Conservation (phyloP, 2,797 vertebrate genomes). For the Thalassophryne amazonica region DNA sequence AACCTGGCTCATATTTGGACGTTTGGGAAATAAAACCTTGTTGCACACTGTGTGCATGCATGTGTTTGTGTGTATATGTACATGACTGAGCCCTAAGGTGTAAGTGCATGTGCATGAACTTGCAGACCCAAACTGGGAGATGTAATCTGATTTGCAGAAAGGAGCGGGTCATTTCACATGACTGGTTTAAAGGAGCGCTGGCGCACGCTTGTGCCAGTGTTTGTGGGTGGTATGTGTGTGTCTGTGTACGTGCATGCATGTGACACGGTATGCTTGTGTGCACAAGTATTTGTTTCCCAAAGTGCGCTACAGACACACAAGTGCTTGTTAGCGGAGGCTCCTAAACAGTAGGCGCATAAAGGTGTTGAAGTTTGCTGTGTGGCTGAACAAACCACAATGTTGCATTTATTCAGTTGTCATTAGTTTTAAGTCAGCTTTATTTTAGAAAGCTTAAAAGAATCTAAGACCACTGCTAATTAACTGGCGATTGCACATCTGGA, state of each 20-base stretch:
- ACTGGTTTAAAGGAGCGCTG: constrained; percentile 78
- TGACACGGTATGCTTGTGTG: too few species aligned
- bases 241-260: constrained; percentile 5
- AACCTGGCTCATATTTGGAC: not conserved
- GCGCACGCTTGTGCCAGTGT: constrained; percentile 74
- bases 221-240: constrained; percentile 25
- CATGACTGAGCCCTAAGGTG: constrained; percentile 40
- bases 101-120: constrained; percentile 49
- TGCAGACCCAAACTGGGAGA: constrained; percentile 64
- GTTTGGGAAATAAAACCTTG: constrained; percentile 49
- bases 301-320: constrained; percentile 18
- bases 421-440: constrained; percentile 32
- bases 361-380: constrained; percentile 48
- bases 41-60: constrained; percentile 27
- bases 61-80: constrained; percentile 18
- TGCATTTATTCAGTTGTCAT: constrained; percentile 23
- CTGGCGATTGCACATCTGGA: constrained; percentile 60
- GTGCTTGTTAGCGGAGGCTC: constrained; percentile 22
- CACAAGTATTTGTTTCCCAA: constrained; percentile 23
- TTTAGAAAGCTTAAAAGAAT: constrained; percentile 34
- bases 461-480: constrained; percentile 47
- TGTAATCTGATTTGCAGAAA: constrained; percentile 83
- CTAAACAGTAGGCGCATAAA: constrained; percentile 40
- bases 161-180: constrained; percentile 80
- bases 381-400: constrained; percentile 26